Base-by-base conservation (phyloP, 2,888 invertebrate genomes). In the Stramonita haemastoma region DNA sequence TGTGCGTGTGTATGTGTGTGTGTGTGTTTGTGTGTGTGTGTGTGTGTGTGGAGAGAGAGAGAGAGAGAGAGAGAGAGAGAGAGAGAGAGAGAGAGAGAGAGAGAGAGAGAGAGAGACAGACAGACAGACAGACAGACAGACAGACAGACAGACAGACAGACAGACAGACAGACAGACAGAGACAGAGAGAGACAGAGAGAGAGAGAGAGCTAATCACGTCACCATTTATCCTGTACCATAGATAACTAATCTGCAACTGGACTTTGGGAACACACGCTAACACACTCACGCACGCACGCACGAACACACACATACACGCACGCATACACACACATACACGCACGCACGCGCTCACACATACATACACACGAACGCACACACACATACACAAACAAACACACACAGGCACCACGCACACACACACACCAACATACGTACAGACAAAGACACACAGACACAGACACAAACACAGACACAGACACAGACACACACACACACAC, bases 401-500 rank as follows among this genome's bases (percentile, higher is more conserved):
- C 73, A n/a, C 73, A 73, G n/a, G n/a, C n/a, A n/a, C n/a, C 73
- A 73, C 73, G n/a, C 73, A 73, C 73, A 73, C 73, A 73, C 73
- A 73, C 73, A 73, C 73, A 73, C 73, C 19, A 22, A 73, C 13
- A 73, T n/a, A 73, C 73, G 26, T n/a, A 73, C 13, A 73, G 5
- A n/a, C 73, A 73, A 22, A 73, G 26, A 73, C 73, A 73, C 73
- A 73, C 73, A 73, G n/a, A 73, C 73, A 73, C 73, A 73, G 22
- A 70, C 73, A 73, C 73, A 73, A 13, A 73, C 73, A n/a, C 46
- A 46, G 8, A 46, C 46, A 46, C 46, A 46, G 4, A 46, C 73
- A 73, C 73, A 73, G n/a, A 73, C 73, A 73, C 73, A 73, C 73
- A 73, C 73, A 73, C 73, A 73, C 73, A 73, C 73, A 73, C 73